Conservation (phyloP, 2,113 vertebrate genomes). For the Marmota monax region DNA sequence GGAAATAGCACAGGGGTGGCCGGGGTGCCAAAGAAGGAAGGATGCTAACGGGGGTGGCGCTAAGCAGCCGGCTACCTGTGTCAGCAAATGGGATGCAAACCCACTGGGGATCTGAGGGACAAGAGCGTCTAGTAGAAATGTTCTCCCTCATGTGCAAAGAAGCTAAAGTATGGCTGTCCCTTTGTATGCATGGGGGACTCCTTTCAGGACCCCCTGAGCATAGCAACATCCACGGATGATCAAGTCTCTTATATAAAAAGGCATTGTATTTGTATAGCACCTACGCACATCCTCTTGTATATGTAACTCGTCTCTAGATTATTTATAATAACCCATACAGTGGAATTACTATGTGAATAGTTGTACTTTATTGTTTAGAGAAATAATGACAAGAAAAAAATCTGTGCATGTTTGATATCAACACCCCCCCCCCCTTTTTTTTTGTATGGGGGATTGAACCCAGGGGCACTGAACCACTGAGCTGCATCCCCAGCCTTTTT, state of each 20-base stretch:
- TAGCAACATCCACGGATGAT: background rate
- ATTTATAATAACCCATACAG: background rate
- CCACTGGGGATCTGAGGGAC: background rate
- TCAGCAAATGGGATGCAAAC: background rate
- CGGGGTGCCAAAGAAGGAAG: background rate
- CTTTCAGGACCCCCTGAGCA: background rate
- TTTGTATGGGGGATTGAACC: background rate
- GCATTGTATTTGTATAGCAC: background rate
- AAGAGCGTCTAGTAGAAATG: background rate
- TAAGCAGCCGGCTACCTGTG: background rate
- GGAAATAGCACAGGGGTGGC: background rate
- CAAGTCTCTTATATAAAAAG: background rate
- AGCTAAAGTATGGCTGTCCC: background rate
- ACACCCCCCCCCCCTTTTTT: background rate
- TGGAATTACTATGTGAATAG: background rate
- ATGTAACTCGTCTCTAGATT: background rate
- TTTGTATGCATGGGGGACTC: background rate
- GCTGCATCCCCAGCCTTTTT: too few species aligned
- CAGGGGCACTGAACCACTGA: too few species aligned
- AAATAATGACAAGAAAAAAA: background rate
- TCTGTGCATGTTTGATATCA: background rate
- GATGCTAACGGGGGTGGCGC: background rate
- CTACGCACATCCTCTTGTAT: background rate
- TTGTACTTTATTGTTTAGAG: background rate
- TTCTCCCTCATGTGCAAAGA: background rate